Evolutionary conservation across 2,113 vertebrate species (phyloP), one percentile per base, ranked within the genome.

Genomic region (Sterrhoptilus dennistouni): DNA sequence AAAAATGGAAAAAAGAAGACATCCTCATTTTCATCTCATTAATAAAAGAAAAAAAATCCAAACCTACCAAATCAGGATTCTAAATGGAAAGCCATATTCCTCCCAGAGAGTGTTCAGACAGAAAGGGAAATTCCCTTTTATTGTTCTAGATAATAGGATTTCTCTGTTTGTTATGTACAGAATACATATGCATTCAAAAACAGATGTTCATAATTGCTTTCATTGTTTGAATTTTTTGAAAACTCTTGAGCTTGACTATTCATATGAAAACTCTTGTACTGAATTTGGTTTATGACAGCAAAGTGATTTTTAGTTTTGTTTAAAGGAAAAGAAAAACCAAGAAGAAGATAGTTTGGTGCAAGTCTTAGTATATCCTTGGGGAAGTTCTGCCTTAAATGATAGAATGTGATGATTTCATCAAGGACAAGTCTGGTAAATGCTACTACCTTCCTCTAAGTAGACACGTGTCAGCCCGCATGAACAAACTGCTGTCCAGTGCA

Each of bases 101-200:
- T 60, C 21, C 22, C 83, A 74, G 77, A 29, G 38, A 82, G 42
- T 11, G 59, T 66, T 89, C 63, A 54, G 72, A 87, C 49, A 85
- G 94, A 84, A 97, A 97, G 94, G 76, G 84, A 76, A 93, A 95
- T 92, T 91, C 95, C 80, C 61, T 93, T 92, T 72, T 87, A 83
- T 82, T 94, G 72, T 92, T 87, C 87, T 83, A 90, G 93, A 96
- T 97, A 97, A 97, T 91, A 93, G 70, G 59, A 83, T 93, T 95
- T 87, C 20, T 61, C 90, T 28, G 12, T 92, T 80, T 87, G 89
- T 93, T 88, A 87, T 90, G 83, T 91, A 83, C 93, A 96, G 94
- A 97, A 96, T 94, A 96, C 93, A 96, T 92, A 95, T 53, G 83
- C 89, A 90, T 87, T 95, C 74, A 75, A 90, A 91, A 83, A 38